Base-by-base conservation (phyloP, 2,113 vertebrate species). In the Phaethon lepturus region DNA sequence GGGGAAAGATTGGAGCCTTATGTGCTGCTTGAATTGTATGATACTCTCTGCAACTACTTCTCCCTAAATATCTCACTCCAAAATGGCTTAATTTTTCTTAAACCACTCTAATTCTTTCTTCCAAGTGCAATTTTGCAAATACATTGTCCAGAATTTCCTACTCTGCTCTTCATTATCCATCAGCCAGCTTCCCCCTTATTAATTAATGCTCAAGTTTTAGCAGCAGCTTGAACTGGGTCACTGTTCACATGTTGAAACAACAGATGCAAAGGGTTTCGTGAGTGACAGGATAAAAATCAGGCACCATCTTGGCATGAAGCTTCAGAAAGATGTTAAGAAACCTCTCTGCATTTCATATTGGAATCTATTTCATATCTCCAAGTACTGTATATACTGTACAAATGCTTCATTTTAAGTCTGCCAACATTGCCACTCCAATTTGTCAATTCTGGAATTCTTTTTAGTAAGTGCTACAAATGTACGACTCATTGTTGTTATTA, bases 201-300 rank as follows among this genome's bases (percentile, higher is more conserved):
- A 97, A 98, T 98, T 98, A 98, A 96, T 81, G 71, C 76, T 96
- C 85, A 97, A 95, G 91, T 94, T 97, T 95, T 97, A 97, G 96
- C 96, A 97, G 96, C 95, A 97, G 93, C 89, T 97, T 97, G 97
- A 96, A 97, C 91, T 6, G 66, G 95, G 97, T 98, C 97, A 96
- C 86, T 81, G 53, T 97, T 97, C 96, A 96, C 96, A 96, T 7
- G 72, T 84, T 97, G 96, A 91, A 97, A 95, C 82, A 97, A 93
- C 97, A 98, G 97, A 98, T 98, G 97, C 93, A 94, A 94, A 95
- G 55, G 80, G 52, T 94, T 97, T 97, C 12, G 28, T 97, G 97
- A 97, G 95, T 97, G 97, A 98, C 97, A 97, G 94, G 83, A 95
- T 93, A 88, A 95, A 97, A 97, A 98, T 96, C 94, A 97, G 93